Conservation (phyloP, 2,113 vertebrate genomes). For the Tenebrosternarchus preto region DNA sequence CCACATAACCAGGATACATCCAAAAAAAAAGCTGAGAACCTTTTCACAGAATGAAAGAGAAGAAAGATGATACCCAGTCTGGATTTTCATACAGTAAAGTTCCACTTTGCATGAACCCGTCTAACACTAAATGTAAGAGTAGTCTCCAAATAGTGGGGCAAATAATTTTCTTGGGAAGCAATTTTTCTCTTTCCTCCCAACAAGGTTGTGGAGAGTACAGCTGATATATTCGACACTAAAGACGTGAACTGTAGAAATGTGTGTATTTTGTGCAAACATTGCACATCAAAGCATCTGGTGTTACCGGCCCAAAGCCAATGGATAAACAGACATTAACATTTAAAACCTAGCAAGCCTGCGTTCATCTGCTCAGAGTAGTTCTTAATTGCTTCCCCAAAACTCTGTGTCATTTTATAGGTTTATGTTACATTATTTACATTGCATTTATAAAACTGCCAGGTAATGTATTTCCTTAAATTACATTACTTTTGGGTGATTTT, state of each 20-base stretch:
- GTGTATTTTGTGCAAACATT: too few relatives aligned
- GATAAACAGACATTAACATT: too few relatives aligned
- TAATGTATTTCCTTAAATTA: neutral
- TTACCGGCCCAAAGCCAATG: too few relatives aligned
- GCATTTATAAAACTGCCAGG: neutral
- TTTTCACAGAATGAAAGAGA: constrained; percentile 23
- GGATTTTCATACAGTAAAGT: constrained; percentile 19
- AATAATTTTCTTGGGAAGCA: neutral
- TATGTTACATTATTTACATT: neutral
- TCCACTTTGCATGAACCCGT: neutral
- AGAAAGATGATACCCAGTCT: constrained; percentile 24
- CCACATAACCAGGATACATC: neutral
- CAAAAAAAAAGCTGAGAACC: constrained; percentile 30
- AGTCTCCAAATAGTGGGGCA: neutral
- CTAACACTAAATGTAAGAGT: too few relatives aligned
- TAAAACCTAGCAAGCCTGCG: neutral
- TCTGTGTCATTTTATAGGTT: neutral
- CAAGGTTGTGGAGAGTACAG: neutral
- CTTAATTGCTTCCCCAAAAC: neutral
- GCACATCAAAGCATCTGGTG: too few relatives aligned
- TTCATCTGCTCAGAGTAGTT: neutral
- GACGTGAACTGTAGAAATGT: neutral
- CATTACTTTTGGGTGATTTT: neutral
- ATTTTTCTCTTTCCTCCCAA: neutral
- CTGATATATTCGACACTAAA: neutral